Conservation (phyloP, 2,888 invertebrate genomes). For the Leptopilina myrica region DNA sequence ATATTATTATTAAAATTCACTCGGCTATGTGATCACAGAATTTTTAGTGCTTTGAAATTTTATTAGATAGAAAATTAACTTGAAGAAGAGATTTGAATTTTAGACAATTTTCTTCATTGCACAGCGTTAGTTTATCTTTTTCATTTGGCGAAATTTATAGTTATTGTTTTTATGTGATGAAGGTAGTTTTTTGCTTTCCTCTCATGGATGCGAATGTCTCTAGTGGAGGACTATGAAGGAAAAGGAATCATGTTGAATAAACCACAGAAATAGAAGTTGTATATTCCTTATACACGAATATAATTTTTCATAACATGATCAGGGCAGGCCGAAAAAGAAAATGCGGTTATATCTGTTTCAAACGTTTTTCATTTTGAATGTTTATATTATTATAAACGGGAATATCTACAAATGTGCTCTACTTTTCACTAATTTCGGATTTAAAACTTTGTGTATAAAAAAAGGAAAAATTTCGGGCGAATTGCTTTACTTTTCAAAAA, state of each 20-base stretch:
- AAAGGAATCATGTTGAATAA: slow-evolving; percentile 28
- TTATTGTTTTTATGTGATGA: slow-evolving; percentile 9
- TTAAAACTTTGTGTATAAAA: not conserved
- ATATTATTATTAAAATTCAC: slow-evolving; percentile 7
- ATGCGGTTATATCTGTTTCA: slow-evolving; percentile 12
- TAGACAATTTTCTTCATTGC: slow-evolving; percentile 41
- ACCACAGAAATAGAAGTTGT: slow-evolving; percentile 32
- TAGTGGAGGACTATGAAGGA: not conserved
- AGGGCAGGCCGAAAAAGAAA: not conserved
- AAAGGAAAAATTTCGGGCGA: too few species aligned
- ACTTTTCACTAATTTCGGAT: not conserved
- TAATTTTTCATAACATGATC: slow-evolving; percentile 35
- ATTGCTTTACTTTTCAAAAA: too few species aligned
- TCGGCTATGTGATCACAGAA: not conserved
- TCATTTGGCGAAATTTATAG: not conserved
- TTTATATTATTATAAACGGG: not conserved
- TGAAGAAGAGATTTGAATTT: slow-evolving; percentile 38
- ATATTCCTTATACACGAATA: slow-evolving; percentile 28
- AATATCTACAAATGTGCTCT: not conserved
- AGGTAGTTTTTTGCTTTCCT: not conserved
- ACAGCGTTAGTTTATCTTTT: not conserved
- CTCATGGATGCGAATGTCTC: slow-evolving; percentile 1
- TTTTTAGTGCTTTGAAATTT: not conserved
- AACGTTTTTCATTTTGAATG: slow-evolving; percentile 23
- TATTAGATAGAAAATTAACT: not conserved